Evolutionary conservation across 2,113 vertebrate genomes (phyloP), one percentile per base, ranked within the genome.

Genomic region (Dipodomys stephensi): DNA sequence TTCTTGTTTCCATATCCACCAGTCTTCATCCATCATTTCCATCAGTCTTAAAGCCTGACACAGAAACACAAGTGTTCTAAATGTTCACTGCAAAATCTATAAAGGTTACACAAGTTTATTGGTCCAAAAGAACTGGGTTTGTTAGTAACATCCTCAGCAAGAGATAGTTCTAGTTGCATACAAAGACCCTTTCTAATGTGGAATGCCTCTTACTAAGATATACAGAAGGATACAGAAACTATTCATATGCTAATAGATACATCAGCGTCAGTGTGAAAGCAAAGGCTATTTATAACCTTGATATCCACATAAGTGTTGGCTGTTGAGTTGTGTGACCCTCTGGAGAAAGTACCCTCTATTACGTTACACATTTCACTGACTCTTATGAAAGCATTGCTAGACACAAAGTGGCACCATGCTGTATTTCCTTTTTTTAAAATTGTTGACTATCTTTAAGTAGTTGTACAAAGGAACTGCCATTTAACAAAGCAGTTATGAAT

Each of bases 31-130:
- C 35, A 35, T 35, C 35, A 35, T 35, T 35, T 32, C 74, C 82
- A 87, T 71, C 90, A 25, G 46, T 78, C 32, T 86, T 88, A 90
- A 74, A 57, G 15, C 15, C 15, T 13, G 53, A 57, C 7, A 78
- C 7, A 94, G 28, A 90, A 88, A 90, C 25, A 57, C 53, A 49
- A 28, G 28, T 84, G 77, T 76, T 87, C 84, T 90, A 78, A 76
- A 76, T 77, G 44, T 79, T 85, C 82, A 44, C 13, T 82, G 9
- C 64, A 94, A 78, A 2, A 27, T 80, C 39, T 87, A n/a, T 64
- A 15, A 85, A 71, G 65, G 4, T 69, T 39, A 80, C 35, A 57
- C 18, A 82, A 78, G 60, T 71, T 8, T 82, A 6, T 28, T 69
- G 64, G 53, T 13, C 15, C 53, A 57, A 57, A 57, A 57, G 53